Evolutionary conservation across 2,888 invertebrate species (phyloP).

Genomic region (Drosophila nr. perissopoda): DNA sequence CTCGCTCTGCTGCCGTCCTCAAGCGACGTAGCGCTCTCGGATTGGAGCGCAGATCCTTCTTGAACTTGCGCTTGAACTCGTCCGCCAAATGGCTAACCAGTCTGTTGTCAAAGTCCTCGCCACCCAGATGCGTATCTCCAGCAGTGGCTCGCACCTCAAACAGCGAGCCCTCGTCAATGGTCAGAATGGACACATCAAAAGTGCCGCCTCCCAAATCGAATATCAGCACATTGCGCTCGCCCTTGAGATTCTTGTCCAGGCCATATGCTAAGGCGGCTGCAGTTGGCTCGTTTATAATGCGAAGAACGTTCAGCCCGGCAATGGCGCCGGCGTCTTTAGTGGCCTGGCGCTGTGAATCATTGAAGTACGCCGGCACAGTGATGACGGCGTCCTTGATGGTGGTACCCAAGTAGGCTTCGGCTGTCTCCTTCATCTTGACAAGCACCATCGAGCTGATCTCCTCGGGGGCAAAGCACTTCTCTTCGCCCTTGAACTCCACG

Average conservation of each 20-base stretch:
- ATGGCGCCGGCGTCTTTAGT: conserved; percentile 97
- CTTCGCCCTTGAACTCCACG: conserved; percentile 94
- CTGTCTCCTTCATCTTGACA: conserved; percentile 96
- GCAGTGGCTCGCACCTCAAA: conserved; percentile 98
- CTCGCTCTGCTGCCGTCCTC: conserved; percentile 91
- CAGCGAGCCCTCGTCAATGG: conserved; percentile 94
- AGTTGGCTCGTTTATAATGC: conserved; percentile 97
- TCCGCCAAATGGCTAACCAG: conserved; percentile 94
- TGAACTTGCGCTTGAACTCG: conserved; percentile 93
- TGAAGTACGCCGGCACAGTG: conserved; percentile 96
- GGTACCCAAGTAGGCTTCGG: conserved; percentile 94
- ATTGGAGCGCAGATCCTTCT: conserved; percentile 89
- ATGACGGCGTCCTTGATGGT: conserved; percentile 94
- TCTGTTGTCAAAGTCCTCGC: conserved; percentile 94
- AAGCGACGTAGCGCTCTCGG: conserved; percentile 89
- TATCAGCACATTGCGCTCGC: conserved; percentile 93
- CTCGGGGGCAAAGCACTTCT: conserved; percentile 95
- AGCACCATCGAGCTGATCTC: conserved; percentile 97
- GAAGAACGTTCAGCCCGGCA: conserved; percentile 94
- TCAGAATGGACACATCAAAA: conserved; percentile 97
- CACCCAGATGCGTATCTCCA: conserved; percentile 97
- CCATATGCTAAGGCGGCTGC: conserved; percentile 97
- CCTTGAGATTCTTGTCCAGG: conserved; percentile 92
- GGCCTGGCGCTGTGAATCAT: conserved; percentile 94
- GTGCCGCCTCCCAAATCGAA: conserved; percentile 90